Conservation (phyloP, 1,140 invertebrate genomes). For the Diorhabda sublineata region DNA sequence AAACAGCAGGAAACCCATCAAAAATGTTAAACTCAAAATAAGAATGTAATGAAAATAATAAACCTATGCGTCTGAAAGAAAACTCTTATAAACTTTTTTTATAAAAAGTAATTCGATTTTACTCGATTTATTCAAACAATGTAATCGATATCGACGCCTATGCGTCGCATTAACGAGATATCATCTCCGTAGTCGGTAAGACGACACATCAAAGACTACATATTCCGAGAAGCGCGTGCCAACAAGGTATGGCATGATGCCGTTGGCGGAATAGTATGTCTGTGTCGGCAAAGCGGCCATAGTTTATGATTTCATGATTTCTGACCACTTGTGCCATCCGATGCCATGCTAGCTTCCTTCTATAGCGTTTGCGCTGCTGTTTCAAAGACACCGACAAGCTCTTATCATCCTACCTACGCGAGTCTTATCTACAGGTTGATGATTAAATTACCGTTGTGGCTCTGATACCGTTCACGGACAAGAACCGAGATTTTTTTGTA, state of each 20-base stretch:
- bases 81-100: too few relatives aligned
- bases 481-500: too few relatives aligned
- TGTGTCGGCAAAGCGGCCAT: background rate
- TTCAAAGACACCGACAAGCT: background rate
- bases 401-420: background rate
- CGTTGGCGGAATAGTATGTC: background rate
- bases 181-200: background rate
- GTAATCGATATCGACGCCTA: background rate
- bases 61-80: too few relatives aligned
- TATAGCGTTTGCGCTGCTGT: background rate
- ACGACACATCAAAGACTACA: background rate
- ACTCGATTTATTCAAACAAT: too few relatives aligned
- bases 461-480: too few relatives aligned
- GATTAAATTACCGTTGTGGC: background rate
- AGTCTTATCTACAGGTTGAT: background rate
- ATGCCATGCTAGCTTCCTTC: background rate
- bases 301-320: slow-evolving; percentile 3
- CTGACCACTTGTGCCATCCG: background rate
- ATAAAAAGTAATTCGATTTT: too few relatives aligned
- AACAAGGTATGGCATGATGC: background rate
- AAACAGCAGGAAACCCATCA: too few relatives aligned
- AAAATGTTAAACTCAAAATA: too few relatives aligned
- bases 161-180: background rate
- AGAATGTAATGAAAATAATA: too few relatives aligned
- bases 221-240: background rate